A percentile compares a stretch with the other conserved stretches of the same genome.
These are phyloP conservation scores for Camponotus floridanus DNA, from an alignment of 1,140 invertebrate genomes.

Conservation along the genomic window DNA sequence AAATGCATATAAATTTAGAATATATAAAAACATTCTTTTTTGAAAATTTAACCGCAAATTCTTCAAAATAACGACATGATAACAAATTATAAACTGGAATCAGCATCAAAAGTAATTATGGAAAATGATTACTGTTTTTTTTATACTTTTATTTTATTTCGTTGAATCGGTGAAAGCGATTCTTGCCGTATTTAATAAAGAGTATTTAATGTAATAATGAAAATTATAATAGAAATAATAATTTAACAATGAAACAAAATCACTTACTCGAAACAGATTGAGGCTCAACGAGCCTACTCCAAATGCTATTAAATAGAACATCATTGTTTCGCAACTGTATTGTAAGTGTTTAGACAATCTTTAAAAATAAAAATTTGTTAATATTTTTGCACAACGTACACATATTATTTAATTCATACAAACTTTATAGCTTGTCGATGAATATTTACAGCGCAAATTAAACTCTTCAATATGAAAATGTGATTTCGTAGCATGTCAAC, in stretches of 20 bases:
- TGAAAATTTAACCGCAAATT: no score
- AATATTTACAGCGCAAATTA: conserved; percentile 4
- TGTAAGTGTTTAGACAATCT: not conserved
- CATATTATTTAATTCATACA: not conserved
- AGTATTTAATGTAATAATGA: not conserved
- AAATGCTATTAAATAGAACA: not conserved
- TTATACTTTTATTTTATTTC: no score
- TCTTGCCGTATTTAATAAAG: no score
- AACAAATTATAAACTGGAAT: no score
- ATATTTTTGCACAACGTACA: no score
- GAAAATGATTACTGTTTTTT: no score
- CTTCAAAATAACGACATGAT: no score
- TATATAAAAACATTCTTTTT: no score
- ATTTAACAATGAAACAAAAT: not conserved
- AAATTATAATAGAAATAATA: not conserved
- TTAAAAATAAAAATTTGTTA: conserved; percentile 24
- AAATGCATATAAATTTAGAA: no score
- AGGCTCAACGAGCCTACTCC: not conserved
- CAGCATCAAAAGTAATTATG: no score
- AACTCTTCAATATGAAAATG: not conserved
- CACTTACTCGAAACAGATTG: conserved; percentile 26
- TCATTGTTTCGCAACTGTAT: not conserved
- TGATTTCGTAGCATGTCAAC: not conserved
- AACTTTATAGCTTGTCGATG: conserved; percentile 40
- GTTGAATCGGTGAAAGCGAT: no score